Evolutionary conservation across 1,140 invertebrate species (phyloP), one percentile per base, ranked within the genome.

Genomic region (Achroia grisella): DNA sequence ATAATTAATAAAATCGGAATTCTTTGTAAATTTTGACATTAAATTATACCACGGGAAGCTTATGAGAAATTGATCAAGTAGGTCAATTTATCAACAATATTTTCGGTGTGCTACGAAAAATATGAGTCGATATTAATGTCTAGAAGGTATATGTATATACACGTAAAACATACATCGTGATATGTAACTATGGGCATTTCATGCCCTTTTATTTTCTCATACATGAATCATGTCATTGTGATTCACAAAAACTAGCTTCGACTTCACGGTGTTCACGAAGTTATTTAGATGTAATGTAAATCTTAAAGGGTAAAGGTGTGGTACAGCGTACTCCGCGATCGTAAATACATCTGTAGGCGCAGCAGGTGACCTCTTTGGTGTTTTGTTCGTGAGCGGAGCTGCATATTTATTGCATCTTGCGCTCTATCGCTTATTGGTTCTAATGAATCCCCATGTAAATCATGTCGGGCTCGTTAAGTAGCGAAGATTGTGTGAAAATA

Each of bases 261-360:
- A 61, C 52, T 51, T 54, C 43, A 49, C 44, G 56, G 49, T 59
- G 58, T 56, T 62, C 60, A 56, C 52, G 57, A 50, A 70, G 54
- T 64, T 71, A 72, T 77, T 79, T 68, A 67, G 63, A 62, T 61
- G 57, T 63, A 63, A 71, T 62, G 65, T 77, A 73, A 75, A 76
- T 77, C 49, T 50, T 61, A 80, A 80, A 80, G 79, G 71, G 74
- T 71, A 74, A 59, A 80, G 71, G 76, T 70, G 72, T 68, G 71
- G 67, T 54, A 63, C 56, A 63, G 59, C 56, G 39, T 69, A 62
- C 59, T 68, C 50, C 45, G 59, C 42, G 57, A 68, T 71, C 68
- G 70, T 76, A 76, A 80, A 75, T 77, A 71, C 71, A 71, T 77
- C 70, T 75, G 69, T 72, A 64, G 62, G 67, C 79, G 60, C 76